phyloP scores from a whole-genome alignment of 2,888 invertebrate species.

The Cantharis lateralis region DNA sequence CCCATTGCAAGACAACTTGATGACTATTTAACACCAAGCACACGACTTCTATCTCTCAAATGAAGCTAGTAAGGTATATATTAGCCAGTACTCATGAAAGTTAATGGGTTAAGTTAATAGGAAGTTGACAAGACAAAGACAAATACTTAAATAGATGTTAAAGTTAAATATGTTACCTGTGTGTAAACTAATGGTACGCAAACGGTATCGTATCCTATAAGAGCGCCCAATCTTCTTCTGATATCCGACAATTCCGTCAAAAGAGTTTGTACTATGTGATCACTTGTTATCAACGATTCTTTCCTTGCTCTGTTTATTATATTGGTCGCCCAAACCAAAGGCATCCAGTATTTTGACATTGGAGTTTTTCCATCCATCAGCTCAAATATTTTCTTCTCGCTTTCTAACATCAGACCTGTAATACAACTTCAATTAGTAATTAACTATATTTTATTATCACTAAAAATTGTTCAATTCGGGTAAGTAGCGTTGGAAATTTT shows the following conservation, averaged over 20 bases:
- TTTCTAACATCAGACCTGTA: constrained; percentile 86
- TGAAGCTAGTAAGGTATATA: background rate
- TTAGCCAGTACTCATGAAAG: background rate
- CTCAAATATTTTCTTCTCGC: constrained; percentile 89
- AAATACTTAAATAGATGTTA: background rate
- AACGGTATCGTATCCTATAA: constrained; percentile 90
- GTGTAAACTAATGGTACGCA: constrained; percentile 92
- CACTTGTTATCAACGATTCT: constrained; percentile 82
- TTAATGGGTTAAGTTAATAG: background rate
- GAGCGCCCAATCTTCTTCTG: constrained; percentile 77
- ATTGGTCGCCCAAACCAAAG: constrained; percentile 90
- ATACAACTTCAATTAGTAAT: constrained; percentile 28
- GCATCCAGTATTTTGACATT: constrained; percentile 94
- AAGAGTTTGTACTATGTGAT: constrained; percentile 91
- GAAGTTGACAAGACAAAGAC: background rate
- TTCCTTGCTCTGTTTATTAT: constrained; percentile 87
- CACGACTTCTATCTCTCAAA: background rate
- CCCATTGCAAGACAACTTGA: background rate
- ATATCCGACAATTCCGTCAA: constrained; percentile 89
- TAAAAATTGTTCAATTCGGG: background rate
- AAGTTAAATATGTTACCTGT: constrained; percentile 65
- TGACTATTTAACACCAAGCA: background rate
- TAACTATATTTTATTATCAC: background rate
- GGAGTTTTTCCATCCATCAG: constrained; percentile 87
- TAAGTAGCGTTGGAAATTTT: background rate